These are phyloP conservation scores for Callaeas wilsoni DNA, from an alignment of 2,113 vertebrate species.

Conservation along the genomic window DNA sequence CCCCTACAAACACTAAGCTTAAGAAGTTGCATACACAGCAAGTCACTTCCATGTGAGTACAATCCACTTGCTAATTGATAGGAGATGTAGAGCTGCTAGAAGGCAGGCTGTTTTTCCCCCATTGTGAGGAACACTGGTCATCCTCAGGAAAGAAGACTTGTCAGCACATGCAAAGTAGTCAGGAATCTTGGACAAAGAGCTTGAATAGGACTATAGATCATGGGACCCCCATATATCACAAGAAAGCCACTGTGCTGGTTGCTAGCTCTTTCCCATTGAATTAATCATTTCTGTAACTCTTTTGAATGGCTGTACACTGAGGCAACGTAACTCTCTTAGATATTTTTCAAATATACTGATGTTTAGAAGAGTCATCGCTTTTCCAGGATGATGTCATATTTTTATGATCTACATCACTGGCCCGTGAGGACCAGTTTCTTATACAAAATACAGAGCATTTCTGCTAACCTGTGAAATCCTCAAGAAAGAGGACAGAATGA, in stretches of 20 bases:
- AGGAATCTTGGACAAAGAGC: not conserved
- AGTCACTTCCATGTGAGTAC: not conserved
- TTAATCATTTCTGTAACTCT: not conserved
- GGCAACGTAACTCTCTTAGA: not conserved
- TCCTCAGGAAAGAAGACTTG: not conserved
- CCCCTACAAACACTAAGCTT: too few relatives aligned
- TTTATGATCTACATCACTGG: not conserved
- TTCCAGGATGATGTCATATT: not conserved
- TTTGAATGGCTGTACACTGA: not conserved
- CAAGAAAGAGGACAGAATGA: not conserved
- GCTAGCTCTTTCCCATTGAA: not conserved
- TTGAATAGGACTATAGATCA: rapidly evolving
- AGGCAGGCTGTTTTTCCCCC: not conserved
- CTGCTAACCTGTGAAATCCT: not conserved
- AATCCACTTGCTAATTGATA: not conserved
- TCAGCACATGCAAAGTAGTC: not conserved
- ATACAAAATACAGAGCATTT: not conserved
- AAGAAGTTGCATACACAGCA: not conserved
- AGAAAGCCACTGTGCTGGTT: not conserved
- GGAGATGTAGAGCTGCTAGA: not conserved
- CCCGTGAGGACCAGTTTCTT: rapidly evolving
- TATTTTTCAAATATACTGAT: not conserved
- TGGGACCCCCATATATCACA: not conserved
- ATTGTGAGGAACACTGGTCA: not conserved
- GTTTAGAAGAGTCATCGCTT: not conserved